Base-by-base conservation (phyloP, 2,113 vertebrate genomes). In the Axis porcinus region DNA sequence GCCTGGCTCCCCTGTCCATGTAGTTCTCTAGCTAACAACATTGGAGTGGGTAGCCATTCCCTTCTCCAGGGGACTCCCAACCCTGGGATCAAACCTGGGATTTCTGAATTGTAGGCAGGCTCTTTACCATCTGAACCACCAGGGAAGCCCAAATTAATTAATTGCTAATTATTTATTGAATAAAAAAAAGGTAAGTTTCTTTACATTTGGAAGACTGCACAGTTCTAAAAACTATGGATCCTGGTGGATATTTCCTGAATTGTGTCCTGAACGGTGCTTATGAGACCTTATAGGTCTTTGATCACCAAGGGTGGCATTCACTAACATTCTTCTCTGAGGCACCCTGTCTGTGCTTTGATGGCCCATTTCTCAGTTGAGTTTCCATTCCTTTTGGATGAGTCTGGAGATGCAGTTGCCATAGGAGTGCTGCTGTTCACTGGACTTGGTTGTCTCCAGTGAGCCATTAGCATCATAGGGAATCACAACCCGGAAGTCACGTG, bases 401-500 rank as follows among this genome's bases (percentile, higher is more conserved):
- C 19, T 86, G n/a, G 28, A 52, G 33, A 52, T 64, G 15, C 50
- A 54, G 43, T 12, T 5, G 6, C 50, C 5, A 7, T 7, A 70
- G 52, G 15, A 50, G 19, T 3, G 10, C 19, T 23, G 10, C 1
- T 74, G n/a, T 74, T 45, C 16, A 3, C 7, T 88, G 14, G 28
- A 79, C 17, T 54, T 64, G 10, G 8, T 7, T 94, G 17, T 64
- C n/a, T 90, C 15, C 25, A 54, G 62, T 33, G 84, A 88, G 4
- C 4, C 33, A 11, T 54, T 50, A 27, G 3, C 33, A 25, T 60
- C 81, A 7, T 27, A 79, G 62, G 28, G 30, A 64, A 28, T 12
- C 45, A 25, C 13, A 36, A 10, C 11, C 3, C 40, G 3, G 7
- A 2, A 33, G 3, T 47, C 33, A 3, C 2, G 0, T 12, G 2